A percentile compares a stretch with the other conserved stretches of the same genome.
Conservation (phyloP, 2,113 vertebrate species). For the Oryzias melastigma region DNA sequence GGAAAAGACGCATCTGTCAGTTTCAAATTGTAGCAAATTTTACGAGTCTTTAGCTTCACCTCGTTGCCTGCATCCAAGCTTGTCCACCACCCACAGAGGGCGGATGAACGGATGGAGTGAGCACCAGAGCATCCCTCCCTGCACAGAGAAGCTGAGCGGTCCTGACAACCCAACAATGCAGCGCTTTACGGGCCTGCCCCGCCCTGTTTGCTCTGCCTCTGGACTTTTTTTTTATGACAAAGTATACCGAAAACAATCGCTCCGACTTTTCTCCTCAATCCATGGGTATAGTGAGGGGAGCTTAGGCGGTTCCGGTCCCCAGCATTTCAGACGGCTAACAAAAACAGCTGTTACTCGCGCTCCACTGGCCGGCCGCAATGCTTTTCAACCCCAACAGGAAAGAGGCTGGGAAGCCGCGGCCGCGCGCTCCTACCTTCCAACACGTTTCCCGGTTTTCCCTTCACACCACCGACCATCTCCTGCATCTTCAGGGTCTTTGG, state of each 20-base stretch:
- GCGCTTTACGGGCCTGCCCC: constrained; percentile 79
- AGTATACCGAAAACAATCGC: constrained; percentile 91
- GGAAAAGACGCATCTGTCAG: too few relatives aligned
- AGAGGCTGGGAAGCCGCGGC: constrained; percentile 70
- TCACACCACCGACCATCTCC: constrained; percentile 20
- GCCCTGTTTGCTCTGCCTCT: constrained; percentile 85
- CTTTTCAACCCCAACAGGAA: constrained; percentile 90
- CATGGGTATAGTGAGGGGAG: constrained; percentile 85
- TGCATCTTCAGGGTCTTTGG: not conserved
- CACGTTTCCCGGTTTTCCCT: constrained; percentile 59
- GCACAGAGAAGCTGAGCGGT: constrained; percentile 82
- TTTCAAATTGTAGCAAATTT: too few relatives aligned
- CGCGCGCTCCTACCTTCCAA: constrained; percentile 73
- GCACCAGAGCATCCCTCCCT: constrained; percentile 61
- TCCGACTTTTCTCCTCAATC: constrained; percentile 86
- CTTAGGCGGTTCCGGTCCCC: constrained; percentile 90
- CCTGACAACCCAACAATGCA: constrained; percentile 87
- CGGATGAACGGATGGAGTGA: constrained; percentile 39
- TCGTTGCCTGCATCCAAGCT: too few relatives aligned
- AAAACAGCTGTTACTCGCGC: constrained; percentile 90
- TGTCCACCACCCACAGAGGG: not conserved
- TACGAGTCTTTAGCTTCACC: too few relatives aligned
- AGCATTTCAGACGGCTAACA: constrained; percentile 93
- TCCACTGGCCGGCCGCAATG: constrained; percentile 85
- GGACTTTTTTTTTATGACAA: constrained; percentile 84